Conservation (phyloP, 2,113 vertebrate species). For the Sylvilagus bachmani region DNA sequence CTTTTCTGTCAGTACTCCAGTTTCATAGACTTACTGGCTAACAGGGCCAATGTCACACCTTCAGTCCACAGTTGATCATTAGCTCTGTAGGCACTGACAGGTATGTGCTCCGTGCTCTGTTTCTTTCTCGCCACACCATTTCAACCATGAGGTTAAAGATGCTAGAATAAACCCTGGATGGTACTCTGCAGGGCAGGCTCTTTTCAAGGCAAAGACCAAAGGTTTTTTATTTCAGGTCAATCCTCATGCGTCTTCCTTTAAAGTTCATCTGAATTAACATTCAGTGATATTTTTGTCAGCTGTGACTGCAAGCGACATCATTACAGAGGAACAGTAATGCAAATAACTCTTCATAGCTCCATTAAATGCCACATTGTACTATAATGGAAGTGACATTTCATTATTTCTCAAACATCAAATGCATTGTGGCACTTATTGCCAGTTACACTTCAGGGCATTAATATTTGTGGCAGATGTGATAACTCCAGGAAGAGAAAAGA, state of each 20-base stretch:
- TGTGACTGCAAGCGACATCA: slow-evolving; percentile 83
- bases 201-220: slow-evolving; percentile 79
- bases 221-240: slow-evolving; percentile 85
- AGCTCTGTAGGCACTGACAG: neutral
- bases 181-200: slow-evolving; percentile 57
- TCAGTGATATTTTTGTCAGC: slow-evolving; percentile 84
- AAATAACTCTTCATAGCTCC: slow-evolving; percentile 84
- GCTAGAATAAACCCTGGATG: slow-evolving; percentile 75
- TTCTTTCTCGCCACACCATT: neutral
- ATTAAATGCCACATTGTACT: slow-evolving; percentile 87
- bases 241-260: slow-evolving; percentile 82
- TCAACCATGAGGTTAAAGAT: slow-evolving; percentile 51
- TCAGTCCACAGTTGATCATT: neutral
- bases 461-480: slow-evolving; percentile 71
- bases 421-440: slow-evolving; percentile 63
- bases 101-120: neutral
- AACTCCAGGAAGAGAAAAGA: slow-evolving; percentile 33
- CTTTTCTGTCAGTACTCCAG: neutral
- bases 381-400: slow-evolving; percentile 88
- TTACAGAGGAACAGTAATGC: slow-evolving; percentile 81
- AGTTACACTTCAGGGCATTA: slow-evolving; percentile 75
- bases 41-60: neutral
- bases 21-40: neutral
- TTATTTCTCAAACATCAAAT: slow-evolving; percentile 84
- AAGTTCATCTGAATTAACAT: slow-evolving; percentile 88